These are phyloP conservation scores for Amphipyra tragopoginis DNA, from an alignment of 2,888 invertebrate genomes.

Conservation along the genomic window DNA sequence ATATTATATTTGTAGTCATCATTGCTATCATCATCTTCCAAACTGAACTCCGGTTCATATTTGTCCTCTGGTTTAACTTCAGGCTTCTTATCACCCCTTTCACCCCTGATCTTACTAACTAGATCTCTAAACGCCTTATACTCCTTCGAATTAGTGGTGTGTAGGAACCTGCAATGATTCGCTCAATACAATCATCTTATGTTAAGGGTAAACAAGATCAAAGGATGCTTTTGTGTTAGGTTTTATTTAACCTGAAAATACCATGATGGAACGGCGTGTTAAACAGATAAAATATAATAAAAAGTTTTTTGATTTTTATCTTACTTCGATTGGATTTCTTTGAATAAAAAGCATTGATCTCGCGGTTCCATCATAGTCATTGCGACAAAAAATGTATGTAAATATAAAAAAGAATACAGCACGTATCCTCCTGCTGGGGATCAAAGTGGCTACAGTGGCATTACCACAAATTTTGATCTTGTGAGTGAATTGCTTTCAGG, in stretches of 20 bases:
- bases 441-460: conserved; percentile 80
- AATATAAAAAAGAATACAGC: conserved; percentile 86
- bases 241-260: conserved; percentile 72
- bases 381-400: conserved; percentile 54
- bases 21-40: conserved; percentile 87
- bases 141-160: conserved; percentile 82
- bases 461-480: conserved; percentile 90
- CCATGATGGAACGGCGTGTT: conserved; percentile 60
- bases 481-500: conserved; percentile 89
- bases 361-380: conserved; percentile 50
- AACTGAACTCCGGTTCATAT: conserved; percentile 87
- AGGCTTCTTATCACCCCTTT: conserved; percentile 69
- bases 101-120: conserved; percentile 74
- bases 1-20: conserved; percentile 76
- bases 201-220: conserved; percentile 65
- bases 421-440: conserved; percentile 82
- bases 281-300: too few species aligned
- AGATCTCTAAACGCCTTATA: conserved; percentile 85
- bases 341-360: background rate
- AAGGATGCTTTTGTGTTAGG: conserved; percentile 70
- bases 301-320: too few species aligned
- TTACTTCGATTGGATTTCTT: too few species aligned
- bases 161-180: conserved; percentile 85
- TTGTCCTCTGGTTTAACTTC: conserved; percentile 86
- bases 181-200: conserved; percentile 55